Evolutionary conservation across 2,888 invertebrate species (phyloP), one percentile per base, ranked within the genome.

Genomic region (Stenotaenia linearis): DNA sequence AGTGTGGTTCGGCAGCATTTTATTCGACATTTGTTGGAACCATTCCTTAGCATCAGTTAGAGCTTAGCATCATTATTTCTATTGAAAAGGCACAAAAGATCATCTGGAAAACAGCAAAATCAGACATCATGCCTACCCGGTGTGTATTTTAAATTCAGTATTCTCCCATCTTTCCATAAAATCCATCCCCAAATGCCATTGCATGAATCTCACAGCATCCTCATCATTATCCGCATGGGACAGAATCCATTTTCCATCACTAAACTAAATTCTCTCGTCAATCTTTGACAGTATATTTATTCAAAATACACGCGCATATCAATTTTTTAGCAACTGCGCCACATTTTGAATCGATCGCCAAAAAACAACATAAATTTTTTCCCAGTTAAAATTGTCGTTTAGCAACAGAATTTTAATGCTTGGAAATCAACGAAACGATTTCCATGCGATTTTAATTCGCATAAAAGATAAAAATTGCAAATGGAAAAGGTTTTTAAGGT

Each of bases 221-320:
- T 61, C 61, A 61, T 61, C 61, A 61, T 25, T 9, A 25, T 28
- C 28, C 61, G 28, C 61, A 61, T 61, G 28, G 28, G 61, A 25
- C 61, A 23, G 61, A 23, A 61, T 61, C 61, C 61, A 61, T 61
- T 61, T 61, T 61, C 61, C 23, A 25, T 61, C 61, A 61, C 61
- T 12, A 10, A 25, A 25, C 28, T 61, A 25, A 61, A 56, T 25
- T 61, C 25, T 61, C 15, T 1, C 25, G 61, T 61, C 61, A 61
- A 56, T 61, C 25, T 45, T 28, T 61, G 61, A 61, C 61, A 61
- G 61, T 25, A 7, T 25, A 25, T 61, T 10, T 61, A 61, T 25
- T 61, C 23, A 61, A 61, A 61, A 61, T 61, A 25, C 28, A 1
- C 3, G 61, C 28, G 61, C 61, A 61, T 61, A 61, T 61, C 61